Conservation (phyloP, 1,140 invertebrate species). For the Wasmannia auropunctata region DNA sequence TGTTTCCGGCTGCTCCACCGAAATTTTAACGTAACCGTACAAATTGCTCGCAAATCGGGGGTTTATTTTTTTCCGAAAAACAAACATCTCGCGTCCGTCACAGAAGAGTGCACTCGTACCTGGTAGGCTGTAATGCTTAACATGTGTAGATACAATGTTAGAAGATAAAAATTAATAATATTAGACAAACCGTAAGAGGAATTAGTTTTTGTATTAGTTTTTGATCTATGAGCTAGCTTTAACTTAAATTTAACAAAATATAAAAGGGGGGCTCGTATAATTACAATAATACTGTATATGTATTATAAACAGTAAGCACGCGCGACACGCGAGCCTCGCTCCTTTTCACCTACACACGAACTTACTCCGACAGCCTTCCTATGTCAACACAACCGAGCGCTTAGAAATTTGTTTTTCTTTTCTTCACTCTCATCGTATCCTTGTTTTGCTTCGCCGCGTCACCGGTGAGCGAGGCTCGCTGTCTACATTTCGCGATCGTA, state of each 20-base stretch:
- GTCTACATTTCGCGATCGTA: not conserved
- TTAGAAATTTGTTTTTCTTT: not conserved
- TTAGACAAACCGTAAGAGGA: constrained; percentile 23
- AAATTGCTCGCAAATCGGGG: not conserved
- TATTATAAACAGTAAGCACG: not conserved
- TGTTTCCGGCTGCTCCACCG: not conserved
- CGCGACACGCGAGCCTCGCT: constrained; percentile 37
- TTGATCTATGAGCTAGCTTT: constrained; percentile 53
- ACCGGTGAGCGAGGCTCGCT: not conserved
- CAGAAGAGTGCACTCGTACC: constrained; percentile 74
- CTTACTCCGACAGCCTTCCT: not conserved
- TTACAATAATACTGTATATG: constrained; percentile 49
- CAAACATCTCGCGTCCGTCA: constrained; percentile 39
- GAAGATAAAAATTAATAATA: constrained; percentile 68
- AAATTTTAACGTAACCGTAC: constrained; percentile 5
- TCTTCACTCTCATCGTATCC: not conserved
- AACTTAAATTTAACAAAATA: constrained; percentile 52
- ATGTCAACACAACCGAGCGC: not conserved
- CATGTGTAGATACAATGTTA: constrained; percentile 64
- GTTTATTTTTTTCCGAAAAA: constrained; percentile 10
- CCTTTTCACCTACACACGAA: not conserved
- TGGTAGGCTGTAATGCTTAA: too few species aligned
- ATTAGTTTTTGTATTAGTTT: constrained; percentile 47
- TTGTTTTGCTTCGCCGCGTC: not conserved
- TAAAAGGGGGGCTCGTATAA: constrained; percentile 40